Evolutionary conservation across 2,888 invertebrate species (phyloP).

Genomic region (Dicyrtoma fusca): DNA sequence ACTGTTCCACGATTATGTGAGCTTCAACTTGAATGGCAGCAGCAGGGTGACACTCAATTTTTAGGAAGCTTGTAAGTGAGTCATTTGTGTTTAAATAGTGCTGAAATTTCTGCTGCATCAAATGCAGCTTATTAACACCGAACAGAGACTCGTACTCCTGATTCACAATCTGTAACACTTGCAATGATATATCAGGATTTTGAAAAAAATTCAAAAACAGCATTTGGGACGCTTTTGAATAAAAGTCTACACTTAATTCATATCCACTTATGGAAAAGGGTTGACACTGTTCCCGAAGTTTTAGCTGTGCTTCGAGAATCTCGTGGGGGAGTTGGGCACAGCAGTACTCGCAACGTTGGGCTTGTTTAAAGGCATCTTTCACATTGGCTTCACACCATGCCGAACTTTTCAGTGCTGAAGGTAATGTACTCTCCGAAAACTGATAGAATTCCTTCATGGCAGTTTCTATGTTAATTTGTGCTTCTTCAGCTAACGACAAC

Average conservation of each 20-base stretch:
- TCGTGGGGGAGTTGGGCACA: conserved; percentile 56
- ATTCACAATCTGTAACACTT: conserved; percentile 60
- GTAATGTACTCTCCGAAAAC: conserved; percentile 32
- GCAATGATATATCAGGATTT: conserved; percentile 58
- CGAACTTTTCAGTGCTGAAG: conserved; percentile 26
- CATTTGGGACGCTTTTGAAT: conserved; percentile 62
- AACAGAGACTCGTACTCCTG: conserved; percentile 61
- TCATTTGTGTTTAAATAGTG: conserved; percentile 22
- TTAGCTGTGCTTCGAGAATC: conserved; percentile 62
- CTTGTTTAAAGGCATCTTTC: conserved; percentile 36
- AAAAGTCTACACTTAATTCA: conserved; percentile 55
- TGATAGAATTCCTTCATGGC: conserved; percentile 26
- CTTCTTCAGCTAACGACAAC: neutral
- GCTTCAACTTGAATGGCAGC: conserved; percentile 20
- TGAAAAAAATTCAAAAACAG: conserved; percentile 62
- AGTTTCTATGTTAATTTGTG: conserved; percentile 3
- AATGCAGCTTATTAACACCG: conserved; percentile 60
- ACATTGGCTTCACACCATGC: conserved; percentile 39
- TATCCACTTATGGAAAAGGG: conserved; percentile 55
- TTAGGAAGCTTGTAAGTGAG: conserved; percentile 23
- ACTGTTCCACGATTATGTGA: conserved; percentile 17
- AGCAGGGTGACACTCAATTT: conserved; percentile 26
- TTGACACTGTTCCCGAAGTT: conserved; percentile 47
- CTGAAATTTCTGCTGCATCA: conserved; percentile 23
- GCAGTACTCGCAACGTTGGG: conserved; percentile 24